Evolutionary conservation across 2,888 invertebrate species (phyloP), one percentile per base, ranked within the genome.

Genomic region (Gryllus longicercus): DNA sequence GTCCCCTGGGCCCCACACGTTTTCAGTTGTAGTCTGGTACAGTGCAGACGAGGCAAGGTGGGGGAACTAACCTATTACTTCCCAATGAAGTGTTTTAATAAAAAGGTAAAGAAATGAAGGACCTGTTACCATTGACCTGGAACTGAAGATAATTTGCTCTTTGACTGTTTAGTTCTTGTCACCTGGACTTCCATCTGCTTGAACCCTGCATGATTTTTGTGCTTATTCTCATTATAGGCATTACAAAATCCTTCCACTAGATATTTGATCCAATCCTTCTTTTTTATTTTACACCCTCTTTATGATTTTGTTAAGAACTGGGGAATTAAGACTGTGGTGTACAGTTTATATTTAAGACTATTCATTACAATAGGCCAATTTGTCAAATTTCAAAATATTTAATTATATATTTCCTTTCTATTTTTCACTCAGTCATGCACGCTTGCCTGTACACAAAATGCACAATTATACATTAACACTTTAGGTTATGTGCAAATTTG

Each of bases 271-370:
- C 79, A 63, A 21, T 74, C 50, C 80, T 50, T 51, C 76, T 78
- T 75, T 74, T 77, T 80, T 38, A 75, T 80, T 79, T 78, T 38
- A 76, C 51, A n/a, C 63, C 63, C n/a, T 63, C 78, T 80, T 80
- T 81, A 80, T 82, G 81, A 63, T 81, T 81, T 82, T 63, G 78
- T 81, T 83, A 81, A 79, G 82, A 83, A 83, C 83, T 83, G 83
- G 83, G 83, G 83, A 83, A 82, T 82, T 82, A 82, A 82, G 81
- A 83, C 81, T 81, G 81, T 80, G 80, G 80, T 82, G 82, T 82
- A 82, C 82, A 82, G 82, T 82, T 81, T 80, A 80, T 78, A 79
- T 81, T 81, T 81, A 25, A 79, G n/a, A 74, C 76, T 63, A 50
- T 49, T 74, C 16, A 77, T 79, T 79, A 63, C 63, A 63, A 63